Percentiles rank a stretch among this genome's conserved stretches.
These are phyloP conservation scores for Porites lobata DNA, from an alignment of 92 coral and sea anemone species.

Conservation along the genomic window DNA sequence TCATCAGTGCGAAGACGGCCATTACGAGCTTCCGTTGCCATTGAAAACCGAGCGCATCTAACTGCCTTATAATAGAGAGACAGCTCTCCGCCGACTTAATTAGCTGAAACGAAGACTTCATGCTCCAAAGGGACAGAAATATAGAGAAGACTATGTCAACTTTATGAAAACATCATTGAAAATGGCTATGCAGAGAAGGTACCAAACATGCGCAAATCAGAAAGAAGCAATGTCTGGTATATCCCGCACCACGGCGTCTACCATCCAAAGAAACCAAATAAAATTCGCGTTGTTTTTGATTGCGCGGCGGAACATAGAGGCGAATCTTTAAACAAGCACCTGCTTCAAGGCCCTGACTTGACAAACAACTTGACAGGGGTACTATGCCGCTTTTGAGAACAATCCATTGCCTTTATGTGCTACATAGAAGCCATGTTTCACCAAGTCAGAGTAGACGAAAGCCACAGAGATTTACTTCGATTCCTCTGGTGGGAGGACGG, in stretches of 20 bases:
- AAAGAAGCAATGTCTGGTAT: conserved; percentile 43
- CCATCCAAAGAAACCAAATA: conserved; percentile 67
- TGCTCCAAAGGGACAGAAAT: conserved; percentile 8
- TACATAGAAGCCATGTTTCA: conserved; percentile 75
- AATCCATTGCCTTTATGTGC: conserved; percentile 63
- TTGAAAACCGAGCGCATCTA: conserved; percentile 17
- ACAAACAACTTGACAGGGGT: conserved; percentile 74
- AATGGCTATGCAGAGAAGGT: conserved; percentile 55
- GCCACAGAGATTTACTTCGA: conserved; percentile 62
- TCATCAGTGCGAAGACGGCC: conserved; percentile 56
- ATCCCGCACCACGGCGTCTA: conserved; percentile 69
- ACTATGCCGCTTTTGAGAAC: conserved; percentile 54
- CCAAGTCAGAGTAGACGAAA: conserved; percentile 62
- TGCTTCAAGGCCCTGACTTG: conserved; percentile 73
- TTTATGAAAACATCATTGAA: conserved; percentile 61
- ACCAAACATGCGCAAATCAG: neutral
- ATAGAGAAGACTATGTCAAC: conserved; percentile 50
- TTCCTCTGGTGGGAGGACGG: conserved; percentile 73
- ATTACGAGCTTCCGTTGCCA: conserved; percentile 69
- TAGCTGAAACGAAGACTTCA: conserved; percentile 57
- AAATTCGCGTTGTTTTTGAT: conserved; percentile 63
- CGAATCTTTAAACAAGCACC: conserved; percentile 75
- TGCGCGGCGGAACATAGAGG: conserved; percentile 45
- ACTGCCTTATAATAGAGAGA: conserved; percentile 54
- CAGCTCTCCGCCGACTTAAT: conserved; percentile 49